phyloP scores from a whole-genome alignment of 1,140 invertebrate genomes.

The Heliothis subflexa region DNA sequence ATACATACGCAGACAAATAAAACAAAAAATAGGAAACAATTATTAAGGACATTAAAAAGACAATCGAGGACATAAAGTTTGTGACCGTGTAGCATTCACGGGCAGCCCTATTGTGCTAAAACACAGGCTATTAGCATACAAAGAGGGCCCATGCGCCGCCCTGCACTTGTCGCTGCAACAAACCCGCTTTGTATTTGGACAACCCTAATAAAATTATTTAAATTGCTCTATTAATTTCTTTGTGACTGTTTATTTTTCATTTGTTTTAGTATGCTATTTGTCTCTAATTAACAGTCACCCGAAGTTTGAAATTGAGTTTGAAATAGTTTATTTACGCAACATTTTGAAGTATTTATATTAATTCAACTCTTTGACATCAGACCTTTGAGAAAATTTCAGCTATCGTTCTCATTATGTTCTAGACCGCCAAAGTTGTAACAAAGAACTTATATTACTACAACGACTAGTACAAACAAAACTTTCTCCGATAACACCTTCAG shows the following conservation, averaged over 20 bases:
- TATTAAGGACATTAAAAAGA: slow-evolving; percentile 37
- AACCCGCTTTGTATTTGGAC: slow-evolving; percentile 59
- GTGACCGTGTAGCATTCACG: slow-evolving; percentile 30
- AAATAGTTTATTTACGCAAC: background rate
- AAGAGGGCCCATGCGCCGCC: slow-evolving; percentile 56
- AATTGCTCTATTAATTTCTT: slow-evolving; percentile 57
- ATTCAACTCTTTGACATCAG: background rate
- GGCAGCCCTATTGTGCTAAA: slow-evolving; percentile 54
- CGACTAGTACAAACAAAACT: slow-evolving; percentile 16
- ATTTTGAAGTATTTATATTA: no score
- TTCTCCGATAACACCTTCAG: background rate
- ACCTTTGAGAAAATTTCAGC: background rate
- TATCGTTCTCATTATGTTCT: background rate
- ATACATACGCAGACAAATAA: background rate
- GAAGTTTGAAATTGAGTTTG: slow-evolving; percentile 6
- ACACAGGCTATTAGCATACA: slow-evolving; percentile 64
- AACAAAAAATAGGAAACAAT: slow-evolving; percentile 34
- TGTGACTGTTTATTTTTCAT: slow-evolving; percentile 29
- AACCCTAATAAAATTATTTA: slow-evolving; percentile 62
- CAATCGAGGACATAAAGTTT: slow-evolving; percentile 30
- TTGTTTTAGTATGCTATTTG: slow-evolving; percentile 15
- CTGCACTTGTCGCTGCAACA: slow-evolving; percentile 41
- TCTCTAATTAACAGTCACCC: slow-evolving; percentile 6
- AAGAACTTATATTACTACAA: background rate
- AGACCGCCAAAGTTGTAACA: background rate